Base-by-base conservation (phyloP, 2,797 vertebrate species). In the Serranus cabrilla region DNA sequence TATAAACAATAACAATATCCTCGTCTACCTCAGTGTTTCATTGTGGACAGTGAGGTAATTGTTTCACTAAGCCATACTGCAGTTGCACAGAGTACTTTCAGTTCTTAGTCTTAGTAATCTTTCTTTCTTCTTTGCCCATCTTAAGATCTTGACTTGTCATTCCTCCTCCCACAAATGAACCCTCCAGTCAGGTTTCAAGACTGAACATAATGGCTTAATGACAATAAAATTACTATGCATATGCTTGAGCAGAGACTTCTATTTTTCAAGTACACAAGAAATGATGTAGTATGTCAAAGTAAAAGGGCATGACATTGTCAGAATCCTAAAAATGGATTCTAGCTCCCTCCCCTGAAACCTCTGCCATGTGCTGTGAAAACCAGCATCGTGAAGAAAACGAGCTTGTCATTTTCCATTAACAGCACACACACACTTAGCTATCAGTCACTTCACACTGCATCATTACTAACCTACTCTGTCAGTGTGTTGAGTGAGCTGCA, bases 371-470 rank as follows among this genome's bases (percentile, higher is more conserved):
- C 78, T 64, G 76, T 81, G 83, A 86, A 85, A 86, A 81, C 67
- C 77, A 85, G 18, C 72, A 70, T 82, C 18, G 13, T 73, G 31
- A 78, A 81, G 74, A 85, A 87, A 92, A 89, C 51, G 63, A 84
- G 81, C 77, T 82, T 91, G 90, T 91, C 88, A 91, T 86, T 89
- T 87, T 76, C 78, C 72, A 86, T 90, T 89, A 88, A 80, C 4
- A 10, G 34, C 70, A 75, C 71, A 76, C 68, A 73, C 73, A 78
- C 78, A 73, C 74, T 78, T 59, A 43, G 88, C 85, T 87, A 89
- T 92, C 91, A 90, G 90, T 91, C 89, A 85, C 88, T 83, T 93
- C 89, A 85, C 69, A 56, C 83, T 69, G 78, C 88, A 84, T 91
- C 82, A 88, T 89, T 80, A 82, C 87, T 90, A 90, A 92, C 80